phyloP scores from a whole-genome alignment of 2,888 invertebrate species.

The Melinaea menophilus region DNA sequence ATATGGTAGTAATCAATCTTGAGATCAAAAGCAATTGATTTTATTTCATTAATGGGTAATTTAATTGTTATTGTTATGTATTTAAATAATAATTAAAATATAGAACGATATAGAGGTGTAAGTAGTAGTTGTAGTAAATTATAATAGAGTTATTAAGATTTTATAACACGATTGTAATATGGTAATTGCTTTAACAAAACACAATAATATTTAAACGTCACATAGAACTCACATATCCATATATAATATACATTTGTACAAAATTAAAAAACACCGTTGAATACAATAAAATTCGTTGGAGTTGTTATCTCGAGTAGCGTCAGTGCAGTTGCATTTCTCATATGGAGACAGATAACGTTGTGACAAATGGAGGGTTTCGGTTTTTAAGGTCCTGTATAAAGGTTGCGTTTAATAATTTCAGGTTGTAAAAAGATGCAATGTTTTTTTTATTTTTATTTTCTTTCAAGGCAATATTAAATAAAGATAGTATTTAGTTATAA shows the following conservation, averaged over 20 bases:
- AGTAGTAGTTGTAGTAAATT: no score
- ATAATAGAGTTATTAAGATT: no score
- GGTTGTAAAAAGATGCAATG: no score
- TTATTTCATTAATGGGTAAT: neutral
- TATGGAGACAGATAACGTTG: slow-evolving; percentile 27
- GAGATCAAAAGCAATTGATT: neutral
- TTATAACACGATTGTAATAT: no score
- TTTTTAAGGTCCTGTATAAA: slow-evolving; percentile 18
- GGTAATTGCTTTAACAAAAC: neutral
- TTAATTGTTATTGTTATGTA: no score
- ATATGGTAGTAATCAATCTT: neutral
- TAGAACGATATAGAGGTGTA: no score
- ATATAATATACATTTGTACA: slow-evolving; percentile 3
- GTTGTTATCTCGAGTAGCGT: slow-evolving; percentile 21
- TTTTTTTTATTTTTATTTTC: no score
- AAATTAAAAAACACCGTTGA: slow-evolving; percentile 19
- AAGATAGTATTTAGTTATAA: no score
- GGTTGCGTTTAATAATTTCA: neutral
- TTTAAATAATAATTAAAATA: no score
- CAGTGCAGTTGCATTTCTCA: slow-evolving; percentile 28
- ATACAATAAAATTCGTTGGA: slow-evolving; percentile 20
- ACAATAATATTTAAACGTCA: neutral
- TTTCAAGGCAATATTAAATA: no score
- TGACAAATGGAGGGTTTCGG: slow-evolving; percentile 30
- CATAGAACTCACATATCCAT: neutral